Conservation (phyloP, 2,113 vertebrate genomes). For the Chunga burmeisteri region DNA sequence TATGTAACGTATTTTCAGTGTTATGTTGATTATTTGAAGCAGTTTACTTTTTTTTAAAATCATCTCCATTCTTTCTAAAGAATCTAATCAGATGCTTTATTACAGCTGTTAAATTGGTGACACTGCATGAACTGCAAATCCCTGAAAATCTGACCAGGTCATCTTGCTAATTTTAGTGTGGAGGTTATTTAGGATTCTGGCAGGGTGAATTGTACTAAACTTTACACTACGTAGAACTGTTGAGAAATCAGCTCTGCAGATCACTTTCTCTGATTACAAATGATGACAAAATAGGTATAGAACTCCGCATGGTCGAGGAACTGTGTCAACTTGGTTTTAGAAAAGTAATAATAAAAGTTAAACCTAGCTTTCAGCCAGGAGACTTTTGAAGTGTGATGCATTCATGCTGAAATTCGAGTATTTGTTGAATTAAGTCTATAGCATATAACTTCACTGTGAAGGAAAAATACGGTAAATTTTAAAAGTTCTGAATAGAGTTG, state of each 20-base stretch:
- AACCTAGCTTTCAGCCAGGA: not conserved
- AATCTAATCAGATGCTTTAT: not conserved
- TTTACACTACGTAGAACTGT: not conserved
- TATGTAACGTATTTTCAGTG: not conserved
- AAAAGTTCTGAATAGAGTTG: not conserved
- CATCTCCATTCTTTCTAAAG: not conserved
- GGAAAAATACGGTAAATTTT: not conserved
- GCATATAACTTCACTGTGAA: not conserved
- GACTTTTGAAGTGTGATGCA: not conserved
- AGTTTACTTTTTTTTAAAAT: not conserved
- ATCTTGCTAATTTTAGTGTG: slow-evolving; percentile 30
- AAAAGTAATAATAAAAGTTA: not conserved
- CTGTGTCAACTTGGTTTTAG: not conserved
- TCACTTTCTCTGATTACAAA: not conserved
- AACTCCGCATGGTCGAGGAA: not conserved
- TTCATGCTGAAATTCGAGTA: not conserved
- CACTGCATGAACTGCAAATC: slow-evolving; percentile 1
- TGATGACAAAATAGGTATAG: not conserved
- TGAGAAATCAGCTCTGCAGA: not conserved
- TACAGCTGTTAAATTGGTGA: not conserved
- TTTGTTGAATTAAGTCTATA: not conserved
- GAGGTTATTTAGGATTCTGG: not conserved
- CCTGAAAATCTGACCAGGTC: not conserved
- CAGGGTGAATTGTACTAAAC: not conserved
- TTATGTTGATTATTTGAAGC: not conserved